Evolutionary conservation across 2,113 vertebrate species (phyloP), one percentile per base, ranked within the genome.

Genomic region (Heliornis fulica): DNA sequence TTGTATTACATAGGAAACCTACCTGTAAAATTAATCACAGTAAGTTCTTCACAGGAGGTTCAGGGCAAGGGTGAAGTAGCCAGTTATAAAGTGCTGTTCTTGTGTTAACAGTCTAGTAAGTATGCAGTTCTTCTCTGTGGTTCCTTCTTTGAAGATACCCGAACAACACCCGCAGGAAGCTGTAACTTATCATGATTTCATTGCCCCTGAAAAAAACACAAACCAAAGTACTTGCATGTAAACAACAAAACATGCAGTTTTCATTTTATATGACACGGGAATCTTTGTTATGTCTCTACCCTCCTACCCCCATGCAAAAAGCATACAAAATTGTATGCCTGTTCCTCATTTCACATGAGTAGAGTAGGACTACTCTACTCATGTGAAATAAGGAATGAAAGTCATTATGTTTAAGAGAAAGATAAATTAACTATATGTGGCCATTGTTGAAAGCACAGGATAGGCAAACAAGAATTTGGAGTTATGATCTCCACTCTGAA

Each of bases 11-110:
- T 31, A 80, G 68, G 88, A 91, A 93, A 90, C 34, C 45, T 88
- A 96, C 94, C 86, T 95, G 82, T 74, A 88, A 95, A 94, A 96
- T 96, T 75, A 83, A 70, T 93, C 88, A 80, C 29, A 51, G 41
- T 46, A 83, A 90, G 59, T 72, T 90, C 75, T 74, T 59, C 0
- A 0, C 34, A 70, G 41, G 51, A 95, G 83, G 59, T 80, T 83
- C 59, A 71, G 86, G 72, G 46, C 46, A 86, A 90, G 28, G 80
- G 46, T 93, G 86, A 88, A 83, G 56, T 36, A 68, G 79, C 41
- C 84, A 84, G 74, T 70, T 95, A 46, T 26, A 72, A 91, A 72
- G 22, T 1, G 6, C 22, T 83, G 54, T 36, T 90, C 70, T 70
- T 70, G 63, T 77, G 54, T 60, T 93, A 87, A 74, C 2, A 45